Percentiles rank a stretch among this genome's conserved stretches.
Conservation (phyloP, 2,888 invertebrate genomes). For the Patella pellucida region DNA sequence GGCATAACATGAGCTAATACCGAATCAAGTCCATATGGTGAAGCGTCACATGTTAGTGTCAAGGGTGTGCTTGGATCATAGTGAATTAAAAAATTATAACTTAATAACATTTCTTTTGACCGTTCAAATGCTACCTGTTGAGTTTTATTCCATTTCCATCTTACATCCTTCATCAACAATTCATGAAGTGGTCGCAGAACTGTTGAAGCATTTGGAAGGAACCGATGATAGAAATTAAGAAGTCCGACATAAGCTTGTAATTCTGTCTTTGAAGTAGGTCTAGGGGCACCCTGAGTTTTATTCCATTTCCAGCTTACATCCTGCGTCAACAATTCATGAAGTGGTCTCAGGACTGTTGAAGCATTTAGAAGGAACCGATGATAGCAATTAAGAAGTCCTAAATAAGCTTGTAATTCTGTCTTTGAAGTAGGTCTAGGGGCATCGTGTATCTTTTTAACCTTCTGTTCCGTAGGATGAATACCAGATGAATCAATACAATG, state of each 20-base stretch:
- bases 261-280: conserved; percentile 40
- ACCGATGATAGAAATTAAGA: conserved; percentile 9
- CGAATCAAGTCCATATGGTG: conserved; percentile 60
- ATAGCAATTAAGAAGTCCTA: too few species aligned
- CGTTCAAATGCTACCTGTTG: conserved; percentile 31
- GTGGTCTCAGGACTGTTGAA: too few species aligned
- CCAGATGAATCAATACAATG: background rate
- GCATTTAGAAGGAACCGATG: too few species aligned
- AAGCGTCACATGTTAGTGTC: conserved; percentile 67
- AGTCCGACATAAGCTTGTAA: conserved; percentile 40
- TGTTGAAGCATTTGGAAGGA: conserved; percentile 15
- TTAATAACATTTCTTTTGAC: conserved; percentile 39
- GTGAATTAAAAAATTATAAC: conserved; percentile 45
- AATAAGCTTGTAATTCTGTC: too few species aligned
- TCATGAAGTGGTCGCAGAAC: conserved; percentile 24
- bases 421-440: too few species aligned
- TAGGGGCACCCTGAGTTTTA: conserved; percentile 46
- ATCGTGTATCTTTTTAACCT: conserved; percentile 47
- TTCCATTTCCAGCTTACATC: too few species aligned
- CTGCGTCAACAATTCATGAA: too few species aligned
- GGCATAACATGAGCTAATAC: conserved; percentile 23
- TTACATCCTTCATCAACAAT: conserved; percentile 29
- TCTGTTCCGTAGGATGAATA: too few species aligned
- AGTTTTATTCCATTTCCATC: conserved; percentile 36
- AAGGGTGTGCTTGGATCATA: conserved; percentile 50